Conservation (phyloP, 2,797 vertebrate genomes). For the Amniataba percoides region DNA sequence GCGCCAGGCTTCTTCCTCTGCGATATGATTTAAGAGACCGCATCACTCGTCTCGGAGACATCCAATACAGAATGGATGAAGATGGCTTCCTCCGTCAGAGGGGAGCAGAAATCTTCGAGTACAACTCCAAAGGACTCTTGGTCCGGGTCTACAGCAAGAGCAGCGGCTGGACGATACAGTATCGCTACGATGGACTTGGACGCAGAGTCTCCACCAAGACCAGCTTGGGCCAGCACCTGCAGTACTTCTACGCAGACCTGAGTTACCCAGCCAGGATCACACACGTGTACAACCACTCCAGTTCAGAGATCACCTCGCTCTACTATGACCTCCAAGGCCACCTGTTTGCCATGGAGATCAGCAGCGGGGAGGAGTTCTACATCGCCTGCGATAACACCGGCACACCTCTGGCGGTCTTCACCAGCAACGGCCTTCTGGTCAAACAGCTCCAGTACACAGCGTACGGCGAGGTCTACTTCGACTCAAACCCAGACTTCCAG, state of each 20-base stretch:
- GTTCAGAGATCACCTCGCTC: conserved; percentile 97
- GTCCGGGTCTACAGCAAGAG: conserved; percentile 97
- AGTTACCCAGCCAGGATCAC: conserved; percentile 96
- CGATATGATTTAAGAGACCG: conserved; percentile 96
- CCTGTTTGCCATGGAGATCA: conserved; percentile 98
- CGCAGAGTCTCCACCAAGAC: conserved; percentile 95
- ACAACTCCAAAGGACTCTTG: conserved; percentile 97
- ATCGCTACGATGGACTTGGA: conserved; percentile 96
- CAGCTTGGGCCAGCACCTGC: conserved; percentile 94
- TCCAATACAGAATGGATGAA: conserved; percentile 96
- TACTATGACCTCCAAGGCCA: conserved; percentile 99
- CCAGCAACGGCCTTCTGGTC: conserved; percentile 95
- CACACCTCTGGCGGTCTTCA: conserved; percentile 95
- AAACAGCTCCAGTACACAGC: conserved; percentile 99
- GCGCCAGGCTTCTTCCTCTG: conserved; percentile 91
- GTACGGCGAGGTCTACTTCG: conserved; percentile 97
- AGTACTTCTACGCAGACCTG: conserved; percentile 98
- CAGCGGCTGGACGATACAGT: conserved; percentile 95
- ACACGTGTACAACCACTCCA: conserved; percentile 98
- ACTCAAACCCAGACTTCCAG: conserved; percentile 98
- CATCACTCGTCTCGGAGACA: conserved; percentile 95
- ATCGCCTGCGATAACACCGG: conserved; percentile 97
- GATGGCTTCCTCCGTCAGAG: conserved; percentile 96
- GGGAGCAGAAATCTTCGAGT: conserved; percentile 96
- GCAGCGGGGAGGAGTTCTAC: conserved; percentile 98